A percentile compares a stretch with the other conserved stretches of the same genome.
phyloP scores from a whole-genome alignment of 2,113 vertebrate genomes.

The Nansenia antarctica region DNA sequence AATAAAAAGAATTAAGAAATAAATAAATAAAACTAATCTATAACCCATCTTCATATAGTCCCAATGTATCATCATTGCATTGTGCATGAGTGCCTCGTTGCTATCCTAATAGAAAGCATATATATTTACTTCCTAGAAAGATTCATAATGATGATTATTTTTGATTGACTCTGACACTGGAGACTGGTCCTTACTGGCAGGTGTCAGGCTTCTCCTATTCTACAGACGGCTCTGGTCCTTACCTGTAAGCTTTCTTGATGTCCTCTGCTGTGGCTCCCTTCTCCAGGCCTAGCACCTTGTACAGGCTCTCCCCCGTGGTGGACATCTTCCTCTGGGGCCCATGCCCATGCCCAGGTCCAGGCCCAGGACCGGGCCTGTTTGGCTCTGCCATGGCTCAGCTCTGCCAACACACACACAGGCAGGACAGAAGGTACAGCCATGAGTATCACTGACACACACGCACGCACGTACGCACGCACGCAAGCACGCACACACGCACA shows the following conservation, averaged over 20 bases:
- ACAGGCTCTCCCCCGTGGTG: slow-evolving; percentile 82
- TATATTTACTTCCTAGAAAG: too few species aligned
- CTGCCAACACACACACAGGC: slow-evolving; percentile 39
- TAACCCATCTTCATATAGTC: too few species aligned
- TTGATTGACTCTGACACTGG: too few species aligned
- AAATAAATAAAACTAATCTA: too few species aligned
- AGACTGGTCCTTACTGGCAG: not conserved
- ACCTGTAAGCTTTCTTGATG: slow-evolving; percentile 92
- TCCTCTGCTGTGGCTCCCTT: slow-evolving; percentile 88
- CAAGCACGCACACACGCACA: not conserved
- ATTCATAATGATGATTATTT: too few species aligned
- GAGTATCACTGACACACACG: too few species aligned
- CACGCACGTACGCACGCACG: not conserved
- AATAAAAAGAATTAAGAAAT: too few species aligned
- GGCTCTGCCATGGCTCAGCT: slow-evolving; percentile 79
- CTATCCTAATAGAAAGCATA: too few species aligned
- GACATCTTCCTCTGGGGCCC: slow-evolving; percentile 86
- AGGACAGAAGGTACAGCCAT: not conserved
- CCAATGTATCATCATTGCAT: too few species aligned
- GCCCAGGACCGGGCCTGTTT: slow-evolving; percentile 64
- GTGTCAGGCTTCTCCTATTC: too few species aligned
- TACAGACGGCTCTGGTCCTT: slow-evolving; percentile 1
- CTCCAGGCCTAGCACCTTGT: slow-evolving; percentile 84
- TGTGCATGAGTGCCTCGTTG: too few species aligned
- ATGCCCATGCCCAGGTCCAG: too few species aligned